Percentiles rank a stretch among this genome's conserved stretches.
Conservation (phyloP, 2,888 invertebrate genomes). For the Caenorhabditis imperialis region DNA sequence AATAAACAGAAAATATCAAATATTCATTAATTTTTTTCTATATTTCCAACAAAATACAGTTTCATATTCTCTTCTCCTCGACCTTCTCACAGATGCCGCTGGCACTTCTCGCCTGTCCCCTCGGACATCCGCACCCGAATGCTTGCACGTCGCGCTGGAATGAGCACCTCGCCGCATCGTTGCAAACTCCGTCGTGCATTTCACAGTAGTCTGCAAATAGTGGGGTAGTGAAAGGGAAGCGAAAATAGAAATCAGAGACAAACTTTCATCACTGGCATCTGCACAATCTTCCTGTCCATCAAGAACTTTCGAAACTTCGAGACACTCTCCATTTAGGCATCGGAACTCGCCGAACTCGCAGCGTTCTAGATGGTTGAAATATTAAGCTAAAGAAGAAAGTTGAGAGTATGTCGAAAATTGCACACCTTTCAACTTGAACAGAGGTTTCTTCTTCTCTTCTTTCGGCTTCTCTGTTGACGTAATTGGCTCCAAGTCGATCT, state of each 20-base stretch:
- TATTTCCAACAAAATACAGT: not conserved
- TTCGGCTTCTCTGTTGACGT: slow-evolving; percentile 25
- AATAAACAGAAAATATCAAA: slow-evolving; percentile 5
- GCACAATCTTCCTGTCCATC: slow-evolving; percentile 65
- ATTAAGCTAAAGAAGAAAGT: not conserved
- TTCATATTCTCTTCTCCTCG: slow-evolving; percentile 18
- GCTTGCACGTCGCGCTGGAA: slow-evolving; percentile 63
- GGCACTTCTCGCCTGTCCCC: slow-evolving; percentile 36
- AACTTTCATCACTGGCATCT: slow-evolving; percentile 65
- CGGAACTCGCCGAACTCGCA: slow-evolving; percentile 64
- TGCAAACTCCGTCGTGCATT: slow-evolving; percentile 48
- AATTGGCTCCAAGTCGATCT: slow-evolving; percentile 5
- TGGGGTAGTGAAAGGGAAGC: no score
- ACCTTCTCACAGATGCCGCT: slow-evolving; percentile 53
- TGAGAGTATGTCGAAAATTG: no score
- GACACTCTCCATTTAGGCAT: slow-evolving; percentile 65
- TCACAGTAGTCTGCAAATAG: slow-evolving; percentile 56
- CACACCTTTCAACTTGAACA: slow-evolving; percentile 12
- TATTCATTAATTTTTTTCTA: slow-evolving; percentile 10
- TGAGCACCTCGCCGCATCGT: slow-evolving; percentile 57
- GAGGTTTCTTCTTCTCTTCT: slow-evolving; percentile 19
- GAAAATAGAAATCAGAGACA: not conserved
- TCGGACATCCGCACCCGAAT: slow-evolving; percentile 65
- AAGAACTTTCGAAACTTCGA: slow-evolving; percentile 55
- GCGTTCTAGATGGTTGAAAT: slow-evolving; percentile 35